Evolutionary conservation across 2,888 invertebrate species (phyloP), one percentile per base, ranked within the genome.

Genomic region (Agrotis puta): DNA sequence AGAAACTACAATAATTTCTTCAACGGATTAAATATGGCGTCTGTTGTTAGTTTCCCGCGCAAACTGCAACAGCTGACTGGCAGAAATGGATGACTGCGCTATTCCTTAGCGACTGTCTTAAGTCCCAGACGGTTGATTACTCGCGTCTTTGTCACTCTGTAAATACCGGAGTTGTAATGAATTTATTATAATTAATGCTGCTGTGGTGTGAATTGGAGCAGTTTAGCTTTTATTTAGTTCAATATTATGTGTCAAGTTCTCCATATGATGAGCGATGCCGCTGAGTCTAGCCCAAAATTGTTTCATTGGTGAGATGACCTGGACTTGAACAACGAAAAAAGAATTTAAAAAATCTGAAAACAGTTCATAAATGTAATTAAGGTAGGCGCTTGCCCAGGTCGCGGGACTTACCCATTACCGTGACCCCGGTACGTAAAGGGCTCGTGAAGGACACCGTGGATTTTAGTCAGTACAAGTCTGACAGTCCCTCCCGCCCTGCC

Each of bases 41-140:
- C 79, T 50, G 63, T 54, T 54, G 63, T 48, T 16, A 51, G 45
- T 7, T 67, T 73, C 74, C 66, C 77, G 74, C 63, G 63, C 63
- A 48, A 73, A 64, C 57, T 61, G 24, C 33, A 51, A 59, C 66
- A 58, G 57, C 45, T 59, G 56, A 24, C 58, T 54, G 56, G 16
- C 14, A 47, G 20, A 50, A 66, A 77, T 66, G 62, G 77, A 79
- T 62, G 48, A 58, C 48, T 56, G 53, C 33, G n/a, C 56, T 65
- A 20, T 7, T 54, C 47, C 39, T 53, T 48, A 47, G 63, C 54
- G 53, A 58, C 43, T 70, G 53, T 13, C 11, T 63, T 64, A 58
- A 62, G 45, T 47, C 48, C 16, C 43, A n/a, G 51, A 33, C 27
- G 61, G 22, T 11, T 20, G 63, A 66, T 78, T 59, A 71, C 47